Percentiles rank a stretch among this genome's conserved stretches.
phyloP scores from a whole-genome alignment of 2,113 vertebrate species.

The Charadrius vociferus region DNA sequence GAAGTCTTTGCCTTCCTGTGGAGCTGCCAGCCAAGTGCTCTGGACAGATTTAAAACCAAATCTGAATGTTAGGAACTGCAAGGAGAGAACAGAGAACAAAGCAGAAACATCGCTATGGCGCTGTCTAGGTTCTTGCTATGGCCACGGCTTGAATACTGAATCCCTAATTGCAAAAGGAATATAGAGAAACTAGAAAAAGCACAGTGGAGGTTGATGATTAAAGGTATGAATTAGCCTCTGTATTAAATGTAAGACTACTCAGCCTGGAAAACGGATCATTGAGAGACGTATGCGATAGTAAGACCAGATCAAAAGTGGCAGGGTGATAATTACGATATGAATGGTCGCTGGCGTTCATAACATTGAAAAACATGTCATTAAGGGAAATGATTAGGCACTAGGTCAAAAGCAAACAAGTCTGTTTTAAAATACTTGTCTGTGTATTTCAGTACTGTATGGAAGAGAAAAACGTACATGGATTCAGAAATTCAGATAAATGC shows the following conservation, averaged over 20 bases:
- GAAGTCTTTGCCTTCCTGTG: background rate
- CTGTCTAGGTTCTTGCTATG: background rate
- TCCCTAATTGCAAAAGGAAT: background rate
- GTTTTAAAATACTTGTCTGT: background rate
- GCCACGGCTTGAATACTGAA: background rate
- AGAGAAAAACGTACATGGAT: background rate
- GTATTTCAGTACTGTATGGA: background rate
- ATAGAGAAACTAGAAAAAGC: background rate
- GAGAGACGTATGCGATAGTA: background rate
- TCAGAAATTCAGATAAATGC: background rate
- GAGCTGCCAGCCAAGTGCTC: background rate
- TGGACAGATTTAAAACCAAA: background rate
- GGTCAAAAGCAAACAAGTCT: background rate
- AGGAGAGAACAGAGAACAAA: background rate
- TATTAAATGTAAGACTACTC: background rate
- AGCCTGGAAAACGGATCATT: background rate
- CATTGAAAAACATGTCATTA: background rate
- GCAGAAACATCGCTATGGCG: background rate
- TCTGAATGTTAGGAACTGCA: background rate
- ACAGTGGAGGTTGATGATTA: background rate
- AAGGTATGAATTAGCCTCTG: background rate
- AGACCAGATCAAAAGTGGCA: background rate
- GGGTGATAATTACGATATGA: background rate
- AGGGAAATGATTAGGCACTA: background rate
- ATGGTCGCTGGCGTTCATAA: rapidly evolving